Conservation (phyloP, 2,797 vertebrate species). For the Lithobates pipiens region DNA sequence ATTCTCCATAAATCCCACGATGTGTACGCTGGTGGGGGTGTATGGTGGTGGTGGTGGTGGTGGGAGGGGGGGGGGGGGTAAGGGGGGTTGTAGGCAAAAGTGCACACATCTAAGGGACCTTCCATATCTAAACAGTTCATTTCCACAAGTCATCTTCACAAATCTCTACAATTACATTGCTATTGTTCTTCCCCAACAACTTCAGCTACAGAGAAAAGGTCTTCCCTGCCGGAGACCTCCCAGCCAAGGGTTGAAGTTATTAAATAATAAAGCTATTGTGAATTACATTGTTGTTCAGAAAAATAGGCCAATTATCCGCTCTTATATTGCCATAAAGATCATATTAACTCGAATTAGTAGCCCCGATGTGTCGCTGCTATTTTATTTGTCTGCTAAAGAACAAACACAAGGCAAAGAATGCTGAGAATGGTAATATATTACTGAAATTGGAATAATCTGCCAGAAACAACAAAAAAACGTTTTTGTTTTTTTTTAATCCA, state of each 20-base stretch:
- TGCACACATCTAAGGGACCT: conserved; percentile 79
- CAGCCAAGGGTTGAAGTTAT: conserved; percentile 93
- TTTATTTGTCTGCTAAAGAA: conserved; percentile 23
- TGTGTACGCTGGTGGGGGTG: conserved; percentile 60
- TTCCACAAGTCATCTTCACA: conserved; percentile 84
- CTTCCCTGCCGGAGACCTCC: conserved; percentile 86
- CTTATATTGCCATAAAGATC: conserved; percentile 91
- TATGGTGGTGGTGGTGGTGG: too few relatives aligned
- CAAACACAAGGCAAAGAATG: conserved; percentile 28
- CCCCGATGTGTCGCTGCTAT: conserved; percentile 65
- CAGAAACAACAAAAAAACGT: too few relatives aligned
- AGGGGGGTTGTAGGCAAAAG: conserved; percentile 65
- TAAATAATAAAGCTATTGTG: conserved; percentile 97
- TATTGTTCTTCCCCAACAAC: conserved; percentile 85
- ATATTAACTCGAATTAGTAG: conserved; percentile 93
- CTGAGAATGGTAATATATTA: background rate
- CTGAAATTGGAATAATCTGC: too few relatives aligned
- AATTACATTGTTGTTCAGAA: conserved; percentile 88
- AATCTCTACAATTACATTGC: conserved; percentile 84
- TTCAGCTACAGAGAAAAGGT: conserved; percentile 83
- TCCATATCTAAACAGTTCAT: conserved; percentile 83
- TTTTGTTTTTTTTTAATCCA: background rate
- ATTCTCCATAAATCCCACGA: conserved; percentile 68
- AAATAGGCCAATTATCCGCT: conserved; percentile 90
- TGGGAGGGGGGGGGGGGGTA: background rate